Percentiles rank a stretch among this genome's conserved stretches.
Conservation (phyloP, 2,113 vertebrate species). For the Cottus gobio region DNA sequence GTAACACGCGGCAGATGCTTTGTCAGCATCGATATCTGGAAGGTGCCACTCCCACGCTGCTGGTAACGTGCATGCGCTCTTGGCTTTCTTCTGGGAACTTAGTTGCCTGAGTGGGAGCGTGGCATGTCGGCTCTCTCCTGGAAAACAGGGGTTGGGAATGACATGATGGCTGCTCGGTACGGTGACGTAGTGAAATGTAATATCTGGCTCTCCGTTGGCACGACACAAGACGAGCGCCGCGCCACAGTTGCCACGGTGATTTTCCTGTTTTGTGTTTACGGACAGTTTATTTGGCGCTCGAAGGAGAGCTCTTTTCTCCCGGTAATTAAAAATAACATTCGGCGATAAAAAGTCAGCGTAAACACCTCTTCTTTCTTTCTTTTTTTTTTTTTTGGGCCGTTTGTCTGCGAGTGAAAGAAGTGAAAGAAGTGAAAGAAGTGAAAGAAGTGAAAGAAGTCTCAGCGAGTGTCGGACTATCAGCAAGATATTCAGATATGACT, state of each 20-base stretch:
- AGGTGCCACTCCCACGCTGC: slow-evolving; percentile 45
- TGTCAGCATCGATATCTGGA: slow-evolving; percentile 74
- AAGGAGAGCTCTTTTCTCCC: slow-evolving; percentile 19
- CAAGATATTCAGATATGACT: slow-evolving; percentile 63
- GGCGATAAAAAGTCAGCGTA: slow-evolving; percentile 50
- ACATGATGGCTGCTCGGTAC: slow-evolving; percentile 75
- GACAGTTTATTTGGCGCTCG: slow-evolving; percentile 32
- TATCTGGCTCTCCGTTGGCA: slow-evolving; percentile 62
- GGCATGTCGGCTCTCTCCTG: slow-evolving; percentile 63
- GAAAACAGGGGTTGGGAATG: slow-evolving; percentile 61
- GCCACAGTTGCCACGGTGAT: slow-evolving; percentile 54
- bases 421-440: too few species aligned
- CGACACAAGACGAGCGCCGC: slow-evolving; percentile 17
- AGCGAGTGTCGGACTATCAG: too few species aligned
- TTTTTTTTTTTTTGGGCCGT: slow-evolving; percentile 47
- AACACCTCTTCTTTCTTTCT: too few species aligned
- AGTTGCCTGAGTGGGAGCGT: slow-evolving; percentile 57
- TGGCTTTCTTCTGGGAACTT: slow-evolving; percentile 64
- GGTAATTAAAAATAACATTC: slow-evolving; percentile 51
- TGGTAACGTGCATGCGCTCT: slow-evolving; percentile 49
- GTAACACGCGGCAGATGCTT: slow-evolving; percentile 78
- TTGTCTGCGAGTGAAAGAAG: slow-evolving; percentile 29
- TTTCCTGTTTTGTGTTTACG: slow-evolving; percentile 64
- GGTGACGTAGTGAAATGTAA: slow-evolving; percentile 75
- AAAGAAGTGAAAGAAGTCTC: slow-evolving; percentile 19